These are phyloP conservation scores for Halisarca cf. caerulea DNA, from an alignment of 37 sponge, comb jelly and placozoan genomes.

Conservation along the genomic window DNA sequence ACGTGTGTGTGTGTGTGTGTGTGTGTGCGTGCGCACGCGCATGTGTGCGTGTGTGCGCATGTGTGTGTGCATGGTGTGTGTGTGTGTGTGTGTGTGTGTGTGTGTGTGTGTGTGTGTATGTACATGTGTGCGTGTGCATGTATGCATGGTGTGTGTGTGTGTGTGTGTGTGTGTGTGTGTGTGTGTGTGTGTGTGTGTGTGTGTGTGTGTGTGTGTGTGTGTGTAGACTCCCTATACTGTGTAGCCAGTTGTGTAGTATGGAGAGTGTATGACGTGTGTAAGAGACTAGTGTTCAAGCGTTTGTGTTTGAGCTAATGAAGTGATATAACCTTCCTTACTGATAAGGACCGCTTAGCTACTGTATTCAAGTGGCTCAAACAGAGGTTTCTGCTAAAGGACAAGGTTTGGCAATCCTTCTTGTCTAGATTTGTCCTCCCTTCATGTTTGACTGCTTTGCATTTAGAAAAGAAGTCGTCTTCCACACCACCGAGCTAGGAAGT, in stretches of 20 bases:
- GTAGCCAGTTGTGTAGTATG: background rate
- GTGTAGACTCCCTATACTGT: background rate
- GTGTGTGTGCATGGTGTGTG: too few species aligned
- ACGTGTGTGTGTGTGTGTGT: too few species aligned
- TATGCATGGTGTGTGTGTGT: background rate
- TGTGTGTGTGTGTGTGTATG: too few species aligned
- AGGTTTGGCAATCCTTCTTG: too few species aligned
- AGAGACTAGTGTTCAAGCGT: background rate
- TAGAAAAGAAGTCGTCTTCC: too few species aligned
- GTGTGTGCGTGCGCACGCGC: too few species aligned
- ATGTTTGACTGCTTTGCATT: too few species aligned
- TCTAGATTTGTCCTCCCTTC: too few species aligned
- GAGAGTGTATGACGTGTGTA: background rate
- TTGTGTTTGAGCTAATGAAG: background rate
- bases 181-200: background rate
- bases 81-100: too few species aligned
- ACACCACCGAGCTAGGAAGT: too few species aligned
- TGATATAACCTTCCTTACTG: background rate
- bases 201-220: background rate
- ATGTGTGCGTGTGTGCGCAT: too few species aligned
- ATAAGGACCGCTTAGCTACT: background rate
- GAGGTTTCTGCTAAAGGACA: background rate
- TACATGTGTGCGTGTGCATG: background rate
- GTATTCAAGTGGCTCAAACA: background rate
- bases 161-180: background rate